phyloP scores from a whole-genome alignment of 2,888 invertebrate genomes.

The Drosophila fungiperda region DNA sequence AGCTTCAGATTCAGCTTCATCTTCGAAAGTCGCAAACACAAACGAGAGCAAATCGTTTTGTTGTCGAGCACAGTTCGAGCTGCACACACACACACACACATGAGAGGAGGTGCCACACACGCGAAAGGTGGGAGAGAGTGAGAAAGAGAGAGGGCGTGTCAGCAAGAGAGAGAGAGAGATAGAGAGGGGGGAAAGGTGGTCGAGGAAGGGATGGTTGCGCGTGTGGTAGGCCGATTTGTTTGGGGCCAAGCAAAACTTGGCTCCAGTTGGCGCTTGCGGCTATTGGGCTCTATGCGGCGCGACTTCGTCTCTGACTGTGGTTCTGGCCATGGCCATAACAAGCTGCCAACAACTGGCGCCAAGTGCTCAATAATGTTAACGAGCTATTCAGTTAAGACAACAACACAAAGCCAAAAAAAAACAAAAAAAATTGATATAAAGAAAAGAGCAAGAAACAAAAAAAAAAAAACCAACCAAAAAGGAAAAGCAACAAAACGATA shows the following conservation, averaged over 20 bases:
- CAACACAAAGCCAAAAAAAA: constrained; percentile 50
- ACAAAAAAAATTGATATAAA: constrained; percentile 11
- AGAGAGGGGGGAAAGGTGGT: not conserved
- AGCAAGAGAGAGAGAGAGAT: not conserved
- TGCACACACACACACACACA: not conserved
- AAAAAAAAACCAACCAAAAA: constrained; percentile 19
- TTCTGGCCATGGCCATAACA: constrained; percentile 71
- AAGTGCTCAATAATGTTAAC: constrained; percentile 85
- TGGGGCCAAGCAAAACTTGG: constrained; percentile 27
- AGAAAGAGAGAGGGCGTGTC: not conserved
- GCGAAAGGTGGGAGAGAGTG: not conserved
- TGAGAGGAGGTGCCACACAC: not conserved
- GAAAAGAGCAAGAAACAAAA: constrained; percentile 6
- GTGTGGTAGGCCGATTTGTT: constrained; percentile 72
- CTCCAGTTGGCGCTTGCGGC: constrained; percentile 62
- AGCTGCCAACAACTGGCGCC: constrained; percentile 85
- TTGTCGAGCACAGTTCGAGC: constrained; percentile 61
- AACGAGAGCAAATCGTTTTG: constrained; percentile 81
- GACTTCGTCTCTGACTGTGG: constrained; percentile 43
- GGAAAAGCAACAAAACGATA: constrained; percentile 27
- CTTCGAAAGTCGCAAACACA: constrained; percentile 59
- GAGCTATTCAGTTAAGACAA: constrained; percentile 83
- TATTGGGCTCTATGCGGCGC: constrained; percentile 59
- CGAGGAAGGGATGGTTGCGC: constrained; percentile 38
- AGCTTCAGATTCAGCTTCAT: not conserved